Base-by-base conservation (phyloP, 2,888 invertebrate species). In the Leptarthrus brevirostris region DNA sequence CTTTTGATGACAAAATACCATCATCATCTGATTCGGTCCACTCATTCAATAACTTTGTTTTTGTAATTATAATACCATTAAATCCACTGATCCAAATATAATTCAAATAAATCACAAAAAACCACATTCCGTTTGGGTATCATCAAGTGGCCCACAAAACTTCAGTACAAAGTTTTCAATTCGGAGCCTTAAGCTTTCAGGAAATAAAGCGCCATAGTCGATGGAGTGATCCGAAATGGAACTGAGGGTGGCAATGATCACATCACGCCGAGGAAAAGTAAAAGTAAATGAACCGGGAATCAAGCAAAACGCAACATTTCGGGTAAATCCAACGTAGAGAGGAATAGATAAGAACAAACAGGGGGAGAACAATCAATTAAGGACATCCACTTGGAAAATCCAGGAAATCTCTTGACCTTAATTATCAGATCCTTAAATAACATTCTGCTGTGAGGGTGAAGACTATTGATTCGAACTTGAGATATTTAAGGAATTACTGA, bases 341-440 rank as follows among this genome's bases (percentile, higher is more conserved):
- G 5, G 36, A 26, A 12, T 22, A 24, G 66, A 66, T 61, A 66
- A 66, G 66, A 49, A n/a, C 30, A 40, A 66, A 12, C 49, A 26
- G 47, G 66, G 47, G 49, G 47, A 49, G 22, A 49, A 66, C 49
- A 66, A 66, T 66, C 66, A 66, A 66, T 66, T 66, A 66, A 66
- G 66, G 66, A 66, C 49, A 66, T 49, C 49, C 66, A 66, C 47
- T 66, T 49, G 66, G 66, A 49, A 66, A 66, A 66, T 66, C 66
- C 66, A 47, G 66, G 26, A 49, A 66, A 66, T 66, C 66, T 66
- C 49, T 66, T 66, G 66, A 66, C 66, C 66, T 66, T 66, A 49
- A 66, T 66, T 66, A 66, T 66, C 47, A 49, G 66, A 66, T 66
- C 26, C 66, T 66, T 49, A 49, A 66, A 47, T 66, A 49, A 49